These are phyloP conservation scores for Phrynocephalus guinanensis DNA, from an alignment of 2,797 vertebrate species.

Conservation along the genomic window DNA sequence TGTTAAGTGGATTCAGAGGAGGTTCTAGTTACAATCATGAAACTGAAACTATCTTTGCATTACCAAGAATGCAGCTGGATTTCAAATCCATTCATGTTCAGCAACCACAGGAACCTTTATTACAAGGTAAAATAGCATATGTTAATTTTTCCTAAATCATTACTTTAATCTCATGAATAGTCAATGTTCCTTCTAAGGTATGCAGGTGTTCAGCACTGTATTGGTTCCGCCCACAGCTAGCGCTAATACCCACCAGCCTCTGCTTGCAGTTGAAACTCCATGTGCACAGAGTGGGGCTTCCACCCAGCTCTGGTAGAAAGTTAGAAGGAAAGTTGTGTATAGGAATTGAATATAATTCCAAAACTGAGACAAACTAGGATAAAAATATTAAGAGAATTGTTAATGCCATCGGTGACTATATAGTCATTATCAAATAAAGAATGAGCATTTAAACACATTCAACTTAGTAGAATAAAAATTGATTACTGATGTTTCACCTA, in stretches of 20 bases:
- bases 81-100: conserved; percentile 98
- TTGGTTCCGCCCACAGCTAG: no score
- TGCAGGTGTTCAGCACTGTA: no score
- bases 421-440: background rate
- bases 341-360: background rate
- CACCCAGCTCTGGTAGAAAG: no score
- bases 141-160: background rate
- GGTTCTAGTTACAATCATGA: conserved; percentile 97
- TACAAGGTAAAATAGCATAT: conserved; percentile 82
- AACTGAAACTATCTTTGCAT: conserved; percentile 97
- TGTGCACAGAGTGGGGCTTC: no score
- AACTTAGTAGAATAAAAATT: background rate
- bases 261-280: no score
- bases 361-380: background rate
- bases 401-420: background rate
- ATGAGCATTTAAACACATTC: background rate
- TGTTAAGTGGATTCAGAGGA: conserved; percentile 92
- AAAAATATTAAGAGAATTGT: background rate
- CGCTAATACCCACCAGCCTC: no score
- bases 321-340: no score
- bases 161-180: no score
- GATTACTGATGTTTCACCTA: background rate
- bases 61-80: conserved; percentile 98
- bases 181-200: no score
- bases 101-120: conserved; percentile 92